Evolutionary conservation across 2,888 invertebrate genomes (phyloP).

Genomic region (Dicyrtoma fusca): DNA sequence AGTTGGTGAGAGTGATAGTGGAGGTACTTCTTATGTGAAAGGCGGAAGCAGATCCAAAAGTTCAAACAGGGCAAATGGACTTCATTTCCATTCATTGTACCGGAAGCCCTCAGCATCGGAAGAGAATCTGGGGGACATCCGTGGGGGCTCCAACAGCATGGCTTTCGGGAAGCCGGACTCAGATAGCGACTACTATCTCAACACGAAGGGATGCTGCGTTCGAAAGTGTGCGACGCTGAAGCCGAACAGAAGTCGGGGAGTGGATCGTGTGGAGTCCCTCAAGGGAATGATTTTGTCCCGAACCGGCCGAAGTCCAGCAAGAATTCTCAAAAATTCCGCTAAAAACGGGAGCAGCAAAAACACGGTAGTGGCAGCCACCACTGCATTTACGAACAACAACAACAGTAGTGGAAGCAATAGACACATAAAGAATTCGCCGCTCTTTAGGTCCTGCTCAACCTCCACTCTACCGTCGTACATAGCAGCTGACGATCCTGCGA

Average conservation of each 20-base stretch:
- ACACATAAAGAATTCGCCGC: slow-evolving; percentile 53
- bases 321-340: slow-evolving; percentile 22
- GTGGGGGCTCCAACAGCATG: background rate
- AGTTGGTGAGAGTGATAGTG: background rate
- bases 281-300: slow-evolving; percentile 51
- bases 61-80: slow-evolving; percentile 8
- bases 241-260: slow-evolving; percentile 41
- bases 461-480: slow-evolving; percentile 74
- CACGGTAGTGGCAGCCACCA: background rate
- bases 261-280: slow-evolving; percentile 54
- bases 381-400: slow-evolving; percentile 22
- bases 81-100: slow-evolving; percentile 38
- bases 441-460: slow-evolving; percentile 78
- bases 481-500: slow-evolving; percentile 79
- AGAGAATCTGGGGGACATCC: slow-evolving; percentile 41
- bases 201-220: slow-evolving; percentile 44
- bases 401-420: slow-evolving; percentile 14
- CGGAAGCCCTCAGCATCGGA: slow-evolving; percentile 51
- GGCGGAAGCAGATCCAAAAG: background rate
- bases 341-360: slow-evolving; percentile 1
- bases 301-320: slow-evolving; percentile 45
- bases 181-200: slow-evolving; percentile 47
- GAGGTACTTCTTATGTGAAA: background rate
- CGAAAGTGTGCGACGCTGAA: slow-evolving; percentile 56
- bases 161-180: too few species aligned